Evolutionary conservation across 2,113 vertebrate species (phyloP).

Genomic region (Crotalus helleri): DNA sequence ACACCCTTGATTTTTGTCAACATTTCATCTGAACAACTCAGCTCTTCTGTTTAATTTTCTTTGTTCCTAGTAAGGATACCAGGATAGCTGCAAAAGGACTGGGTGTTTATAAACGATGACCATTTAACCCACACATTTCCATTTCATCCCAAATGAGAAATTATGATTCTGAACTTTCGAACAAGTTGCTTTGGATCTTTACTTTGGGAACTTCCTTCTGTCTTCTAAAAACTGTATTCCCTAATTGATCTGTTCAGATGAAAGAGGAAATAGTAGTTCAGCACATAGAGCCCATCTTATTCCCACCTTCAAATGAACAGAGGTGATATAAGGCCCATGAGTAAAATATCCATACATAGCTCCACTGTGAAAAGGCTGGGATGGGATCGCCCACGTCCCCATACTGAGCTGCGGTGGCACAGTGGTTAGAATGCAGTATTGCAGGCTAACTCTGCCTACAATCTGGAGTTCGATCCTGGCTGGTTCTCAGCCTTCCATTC

Average conservation of each 20-base stretch:
- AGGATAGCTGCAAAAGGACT: background rate
- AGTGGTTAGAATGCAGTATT: background rate
- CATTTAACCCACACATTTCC: background rate
- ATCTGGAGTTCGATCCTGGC: background rate
- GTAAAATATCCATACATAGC: background rate
- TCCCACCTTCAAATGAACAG: background rate
- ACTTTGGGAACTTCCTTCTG: background rate
- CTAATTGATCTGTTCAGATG: background rate
- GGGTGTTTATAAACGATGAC: background rate
- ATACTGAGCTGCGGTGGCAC: background rate
- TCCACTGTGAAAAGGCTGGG: background rate
- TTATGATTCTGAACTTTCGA: background rate
- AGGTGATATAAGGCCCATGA: background rate
- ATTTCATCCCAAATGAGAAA: background rate
- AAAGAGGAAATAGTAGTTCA: background rate
- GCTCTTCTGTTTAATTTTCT: background rate
- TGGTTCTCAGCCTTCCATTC: background rate
- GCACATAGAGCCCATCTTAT: background rate
- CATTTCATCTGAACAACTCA: background rate
- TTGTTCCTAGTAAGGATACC: background rate
- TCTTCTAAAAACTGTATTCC: background rate
- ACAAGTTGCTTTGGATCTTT: background rate
- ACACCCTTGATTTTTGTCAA: background rate
- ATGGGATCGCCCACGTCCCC: background rate
- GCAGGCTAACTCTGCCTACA: background rate